Base-by-base conservation (phyloP, 2,797 vertebrate species). In the Syngnathus rostellatus region DNA sequence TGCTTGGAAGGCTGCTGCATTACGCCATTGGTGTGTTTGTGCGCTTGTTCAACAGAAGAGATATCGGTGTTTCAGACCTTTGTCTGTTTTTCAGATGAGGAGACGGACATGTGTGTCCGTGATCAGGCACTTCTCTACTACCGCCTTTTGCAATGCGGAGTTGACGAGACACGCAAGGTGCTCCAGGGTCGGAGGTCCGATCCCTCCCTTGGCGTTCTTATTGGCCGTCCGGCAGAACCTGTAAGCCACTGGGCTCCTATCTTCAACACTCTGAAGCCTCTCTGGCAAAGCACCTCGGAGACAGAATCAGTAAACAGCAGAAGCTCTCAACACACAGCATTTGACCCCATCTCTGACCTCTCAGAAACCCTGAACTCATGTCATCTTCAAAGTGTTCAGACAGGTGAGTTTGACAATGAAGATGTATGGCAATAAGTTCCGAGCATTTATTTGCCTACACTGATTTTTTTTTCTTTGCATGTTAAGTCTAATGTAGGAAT, bases 71-170 rank as follows among this genome's bases (percentile, higher is more conserved):
- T 69, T 70, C 48, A 48, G 51, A 31, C 16, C 37, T 61, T 6
- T 6, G 37, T 25, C 19, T 46, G 6, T 68, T 57, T 76, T 70
- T 31, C 82, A 93, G 97, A 97, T 85, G 96, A 98, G 83, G 94
- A 98, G 82, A 90, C 83, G 7, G 90, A 98, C 67, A 93, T 97
- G 94, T 93, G 92, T 0, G 92, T 99, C 4, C 91, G 89, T 0
- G 94, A 98, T 84, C 94, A 93, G 19, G 94, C 93, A 0, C 82
- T 96, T n/a, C 92, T 98, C 78, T 98, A 94, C 85, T 97, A 97
- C 70, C 92, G 93, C 68, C 92, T 98, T 48, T 84, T 98, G 81
- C 92, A 91, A 65, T 75, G 87, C 51, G 94, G 95, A 25, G 81
- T 92, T 48, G 91, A 93, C 38, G 87, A 94, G 53, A 91, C 89